phyloP scores from a whole-genome alignment of 2,797 vertebrate genomes.

The Pantherophis alleghaniensis region DNA sequence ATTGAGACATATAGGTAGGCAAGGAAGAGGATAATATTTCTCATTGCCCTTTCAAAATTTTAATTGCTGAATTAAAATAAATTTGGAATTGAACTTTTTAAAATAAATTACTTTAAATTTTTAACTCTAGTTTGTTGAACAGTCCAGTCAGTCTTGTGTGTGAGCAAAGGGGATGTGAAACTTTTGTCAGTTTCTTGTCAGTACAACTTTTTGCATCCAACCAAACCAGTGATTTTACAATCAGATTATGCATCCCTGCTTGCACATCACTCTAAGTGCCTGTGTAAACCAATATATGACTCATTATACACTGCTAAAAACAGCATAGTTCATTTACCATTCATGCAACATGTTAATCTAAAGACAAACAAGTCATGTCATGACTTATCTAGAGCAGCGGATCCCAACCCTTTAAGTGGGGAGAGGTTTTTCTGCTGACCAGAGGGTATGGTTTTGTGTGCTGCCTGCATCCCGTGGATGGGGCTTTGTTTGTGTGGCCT shows the following conservation, averaged over 20 bases:
- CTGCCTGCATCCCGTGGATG: neutral
- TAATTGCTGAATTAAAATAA: neutral
- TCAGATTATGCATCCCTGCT: neutral
- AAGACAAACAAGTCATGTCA: neutral
- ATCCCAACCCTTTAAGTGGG: neutral
- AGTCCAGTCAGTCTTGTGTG: neutral
- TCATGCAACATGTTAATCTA: neutral
- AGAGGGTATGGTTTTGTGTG: neutral
- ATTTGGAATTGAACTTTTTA: neutral
- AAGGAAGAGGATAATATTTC: neutral
- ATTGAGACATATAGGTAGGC: neutral
- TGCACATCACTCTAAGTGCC: neutral
- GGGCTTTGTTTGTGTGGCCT: neutral
- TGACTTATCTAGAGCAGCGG: neutral
- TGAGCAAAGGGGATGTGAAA: neutral
- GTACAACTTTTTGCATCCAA: neutral
- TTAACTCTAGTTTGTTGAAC: neutral
- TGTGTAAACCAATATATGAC: neutral
- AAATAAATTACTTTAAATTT: neutral
- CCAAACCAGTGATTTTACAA: neutral
- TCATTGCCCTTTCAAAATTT: neutral
- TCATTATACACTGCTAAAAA: neutral
- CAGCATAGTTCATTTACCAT: neutral
- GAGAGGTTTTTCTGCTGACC: neutral
- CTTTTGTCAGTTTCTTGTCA: neutral